Base-by-base conservation (phyloP, 2,888 invertebrate genomes). In the Drosophila longiperda region DNA sequence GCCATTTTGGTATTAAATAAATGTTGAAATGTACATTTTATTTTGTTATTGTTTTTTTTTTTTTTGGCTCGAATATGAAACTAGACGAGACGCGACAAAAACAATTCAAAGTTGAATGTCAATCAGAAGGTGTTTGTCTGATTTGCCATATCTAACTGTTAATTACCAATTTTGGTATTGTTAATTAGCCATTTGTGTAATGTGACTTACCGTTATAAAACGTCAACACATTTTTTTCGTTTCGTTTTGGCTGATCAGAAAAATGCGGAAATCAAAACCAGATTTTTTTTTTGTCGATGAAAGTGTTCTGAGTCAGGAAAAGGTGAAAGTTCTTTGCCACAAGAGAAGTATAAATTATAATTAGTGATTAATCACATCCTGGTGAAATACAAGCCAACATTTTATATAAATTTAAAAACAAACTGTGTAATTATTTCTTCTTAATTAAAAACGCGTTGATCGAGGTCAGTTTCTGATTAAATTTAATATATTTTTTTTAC, bases 181-280 rank as follows among this genome's bases (percentile, higher is more conserved):
- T 66, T 85, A 88, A 89, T 89, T 85, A 86, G 69, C 86, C 86
- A 78, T 78, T 76, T 85, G 68, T 69, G 83, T 80, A 66, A 89
- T 76, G 71, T 48, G 60, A 3, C 48, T 33, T 52, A 81, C 83
- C 80, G 80, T 79, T 79, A 73, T 54, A 40, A 11, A 23, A 53
- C 23, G 33, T 45, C 61, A 50, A 34, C 20, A 38, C 53, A 71
- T 54, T 52, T 32, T 45, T 59, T 26, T 36, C 58, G 15, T 66
- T n/a, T 42, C 52, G 32, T 36, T 38, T 20, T 42, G 54, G 49
- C 60, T 36, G 52, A 23, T 50, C 15, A 20, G 45, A 54, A 36
- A 69, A 62, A 77, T 65, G 78, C 78, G 78, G 78, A 80, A 80
- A 63, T 57, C 20, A 52, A 8, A 20, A 17, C 49, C 58, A 73